phyloP scores from a whole-genome alignment of 2,888 invertebrate genomes.

The Quadroppia sp. region DNA sequence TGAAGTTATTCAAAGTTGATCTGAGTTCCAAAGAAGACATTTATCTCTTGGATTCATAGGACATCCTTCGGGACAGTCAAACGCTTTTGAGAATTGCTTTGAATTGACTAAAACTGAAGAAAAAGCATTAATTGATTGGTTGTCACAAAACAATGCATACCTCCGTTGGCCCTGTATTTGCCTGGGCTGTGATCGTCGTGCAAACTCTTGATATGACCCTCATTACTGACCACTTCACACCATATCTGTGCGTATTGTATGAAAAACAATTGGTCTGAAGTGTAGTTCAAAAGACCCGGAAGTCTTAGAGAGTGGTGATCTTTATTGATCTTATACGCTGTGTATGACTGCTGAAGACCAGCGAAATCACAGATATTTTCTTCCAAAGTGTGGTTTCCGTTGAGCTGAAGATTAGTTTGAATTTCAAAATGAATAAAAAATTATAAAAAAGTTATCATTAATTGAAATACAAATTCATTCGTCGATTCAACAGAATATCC shows the following conservation, averaged over 20 bases:
- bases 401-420: conserved; percentile 49
- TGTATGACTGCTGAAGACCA: conserved; percentile 52
- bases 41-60: conserved; percentile 48
- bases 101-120: conserved; percentile 43
- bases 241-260: conserved; percentile 53
- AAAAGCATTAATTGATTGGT: neutral
- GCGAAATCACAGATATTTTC: conserved; percentile 55
- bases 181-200: conserved; percentile 43
- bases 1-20: neutral
- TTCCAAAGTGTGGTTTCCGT: conserved; percentile 53
- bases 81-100: conserved; percentile 45
- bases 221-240: conserved; percentile 42
- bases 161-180: conserved; percentile 40
- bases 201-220: conserved; percentile 39
- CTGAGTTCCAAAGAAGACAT: conserved; percentile 46
- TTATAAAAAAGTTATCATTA: neutral
- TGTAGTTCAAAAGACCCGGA: conserved; percentile 51
- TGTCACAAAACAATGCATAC: too few species aligned
- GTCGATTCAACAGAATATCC: conserved; percentile 50
- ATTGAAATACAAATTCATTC: conserved; percentile 48
- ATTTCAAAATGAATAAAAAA: conserved; percentile 5
- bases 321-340: conserved; percentile 46
- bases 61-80: conserved; percentile 45
- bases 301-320: conserved; percentile 49
- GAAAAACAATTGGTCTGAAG: conserved; percentile 53